Base-by-base conservation (phyloP, 1,140 invertebrate genomes). In the Platyscapa corneri region DNA sequence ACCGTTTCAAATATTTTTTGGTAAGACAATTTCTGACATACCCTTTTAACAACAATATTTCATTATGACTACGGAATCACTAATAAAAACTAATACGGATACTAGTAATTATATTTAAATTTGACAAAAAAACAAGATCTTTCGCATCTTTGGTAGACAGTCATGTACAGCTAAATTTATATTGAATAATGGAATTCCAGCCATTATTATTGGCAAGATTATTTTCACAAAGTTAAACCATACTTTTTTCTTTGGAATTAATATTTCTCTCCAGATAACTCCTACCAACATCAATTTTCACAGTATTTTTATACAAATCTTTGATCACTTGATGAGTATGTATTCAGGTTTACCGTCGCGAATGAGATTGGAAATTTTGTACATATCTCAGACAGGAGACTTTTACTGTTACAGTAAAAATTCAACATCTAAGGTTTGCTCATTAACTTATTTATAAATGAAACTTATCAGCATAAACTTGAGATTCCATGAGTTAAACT, bases 401-500 rank as follows among this genome's bases (percentile, higher is more conserved):
- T 49, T 1, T 70, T n/a, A 42, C 46, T 70, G 16, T 39, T 27
- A 32, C 37, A 78, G 70, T 81, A 37, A 49, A n/a, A 53, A 37
- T n/a, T 77, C 56, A 30, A 53, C n/a, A 76, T 77, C 53, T 64
- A 78, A 78, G 23, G 6, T 77, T 67, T 77, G 32, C 70, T 60
- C 64, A 10, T 83, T 70, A 82, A 86, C 74, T 82, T 79, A 72
- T 20, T 75, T 34, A 77, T 37, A 67, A 20, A 12, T 80, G 14
- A 37, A 10, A n/a, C 74, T 64, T 42, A 84, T 87, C 91, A 93
- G 89, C 91, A 93, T 87, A 93, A 92, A 90, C 92, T 94, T 84
- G 96, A 95, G 89, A 99, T 97, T 89, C 98, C 98, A 92, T 99
- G 96, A 32, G 98, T 98, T 42, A 99, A 95, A 76, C 98, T 99